Conservation (phyloP, 2,797 vertebrate species). For the Tragelaphus eurycerus region DNA sequence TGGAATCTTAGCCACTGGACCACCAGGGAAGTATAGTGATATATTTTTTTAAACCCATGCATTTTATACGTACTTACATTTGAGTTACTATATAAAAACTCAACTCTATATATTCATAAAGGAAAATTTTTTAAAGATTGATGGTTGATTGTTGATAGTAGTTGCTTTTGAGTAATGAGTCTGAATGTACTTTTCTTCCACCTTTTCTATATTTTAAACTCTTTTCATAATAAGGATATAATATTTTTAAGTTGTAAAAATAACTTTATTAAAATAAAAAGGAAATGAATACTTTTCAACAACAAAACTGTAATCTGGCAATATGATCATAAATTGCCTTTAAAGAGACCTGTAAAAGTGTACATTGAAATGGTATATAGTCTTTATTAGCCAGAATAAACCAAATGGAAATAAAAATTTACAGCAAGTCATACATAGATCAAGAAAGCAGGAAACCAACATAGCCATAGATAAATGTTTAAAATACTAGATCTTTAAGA, state of each 20-base stretch:
- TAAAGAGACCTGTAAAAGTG: neutral
- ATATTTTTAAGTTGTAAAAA: neutral
- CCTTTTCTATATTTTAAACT: conserved; percentile 27
- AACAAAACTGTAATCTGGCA: neutral
- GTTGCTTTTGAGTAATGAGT: neutral
- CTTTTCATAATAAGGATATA: neutral
- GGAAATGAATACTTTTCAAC: neutral
- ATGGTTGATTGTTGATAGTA: neutral
- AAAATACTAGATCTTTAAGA: neutral
- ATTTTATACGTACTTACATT: neutral
- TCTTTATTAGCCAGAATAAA: conserved; percentile 12
- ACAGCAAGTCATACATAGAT: neutral
- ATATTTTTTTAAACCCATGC: neutral
- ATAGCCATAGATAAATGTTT: neutral
- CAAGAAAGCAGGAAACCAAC: neutral
- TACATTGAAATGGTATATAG: neutral
- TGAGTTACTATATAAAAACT: neutral
- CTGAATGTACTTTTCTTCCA: neutral
- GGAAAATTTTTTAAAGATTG: neutral
- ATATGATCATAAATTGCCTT: neutral
- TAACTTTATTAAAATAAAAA: conserved; percentile 16
- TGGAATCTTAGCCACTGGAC: neutral
- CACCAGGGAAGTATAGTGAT: neutral
- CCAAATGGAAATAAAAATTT: neutral
- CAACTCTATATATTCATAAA: neutral